Percentiles rank a stretch among this genome's conserved stretches.
phyloP scores from a whole-genome alignment of 2,888 invertebrate species.

The Luperina nickerlii region DNA sequence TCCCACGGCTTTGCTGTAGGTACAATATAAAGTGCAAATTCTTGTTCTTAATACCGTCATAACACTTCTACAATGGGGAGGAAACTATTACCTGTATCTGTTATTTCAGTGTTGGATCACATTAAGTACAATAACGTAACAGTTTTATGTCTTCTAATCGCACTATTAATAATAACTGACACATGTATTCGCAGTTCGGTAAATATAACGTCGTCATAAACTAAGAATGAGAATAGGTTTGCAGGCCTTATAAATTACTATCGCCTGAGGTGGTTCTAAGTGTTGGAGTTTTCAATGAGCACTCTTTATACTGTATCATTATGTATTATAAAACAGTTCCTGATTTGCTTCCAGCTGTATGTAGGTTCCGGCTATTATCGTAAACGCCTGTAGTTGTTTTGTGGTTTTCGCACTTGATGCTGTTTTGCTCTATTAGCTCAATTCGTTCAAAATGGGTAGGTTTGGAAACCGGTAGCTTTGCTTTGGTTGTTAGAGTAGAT shows the following conservation, averaged over 20 bases:
- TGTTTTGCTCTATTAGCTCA: constrained; percentile 23
- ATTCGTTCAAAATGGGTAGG: constrained; percentile 6
- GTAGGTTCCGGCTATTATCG: constrained; percentile 43
- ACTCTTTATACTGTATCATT: constrained; percentile 58
- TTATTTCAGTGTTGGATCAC: constrained; percentile 28
- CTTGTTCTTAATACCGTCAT: constrained; percentile 33
- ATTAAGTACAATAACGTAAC: constrained; percentile 35
- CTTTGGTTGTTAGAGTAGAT: constrained; percentile 1
- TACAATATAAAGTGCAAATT: constrained; percentile 25
- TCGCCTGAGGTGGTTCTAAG: constrained; percentile 57
- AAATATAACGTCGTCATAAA: constrained; percentile 48
- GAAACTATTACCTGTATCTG: constrained; percentile 29
- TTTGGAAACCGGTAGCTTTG: background rate
- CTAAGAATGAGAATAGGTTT: constrained; percentile 50
- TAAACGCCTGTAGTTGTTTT: constrained; percentile 43
- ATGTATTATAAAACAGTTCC: constrained; percentile 57
- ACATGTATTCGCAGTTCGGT: constrained; percentile 24
- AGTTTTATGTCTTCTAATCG: constrained; percentile 51
- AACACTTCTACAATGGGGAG: constrained; percentile 23
- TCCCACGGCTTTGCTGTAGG: constrained; percentile 1
- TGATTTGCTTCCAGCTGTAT: constrained; percentile 49
- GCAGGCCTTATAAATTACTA: constrained; percentile 66
- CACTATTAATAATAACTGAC: constrained; percentile 30
- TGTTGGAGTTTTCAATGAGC: constrained; percentile 60
- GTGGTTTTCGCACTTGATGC: constrained; percentile 30